Conservation (phyloP, 2,888 invertebrate species). For the Acleris literana region DNA sequence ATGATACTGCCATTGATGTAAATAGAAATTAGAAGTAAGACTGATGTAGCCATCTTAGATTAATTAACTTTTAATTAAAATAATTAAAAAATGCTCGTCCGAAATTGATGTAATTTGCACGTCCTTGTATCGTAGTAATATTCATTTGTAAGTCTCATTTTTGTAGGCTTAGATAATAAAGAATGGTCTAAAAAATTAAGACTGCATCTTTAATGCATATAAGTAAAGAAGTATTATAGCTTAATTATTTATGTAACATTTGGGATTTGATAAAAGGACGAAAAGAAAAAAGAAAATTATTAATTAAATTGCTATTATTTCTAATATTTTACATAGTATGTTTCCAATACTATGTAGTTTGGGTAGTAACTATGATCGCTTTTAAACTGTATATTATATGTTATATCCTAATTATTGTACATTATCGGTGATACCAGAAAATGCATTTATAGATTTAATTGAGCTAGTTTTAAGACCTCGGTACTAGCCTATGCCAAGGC, state of each 20-base stretch:
- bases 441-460: constrained; percentile 69
- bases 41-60: constrained; percentile 59
- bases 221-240: constrained; percentile 18
- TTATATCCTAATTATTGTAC: constrained; percentile 63
- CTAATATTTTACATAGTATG: too few species aligned
- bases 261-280: too few species aligned
- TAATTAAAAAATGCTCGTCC: constrained; percentile 56
- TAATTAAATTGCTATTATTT: too few species aligned
- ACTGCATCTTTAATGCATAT: constrained; percentile 29
- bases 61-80: constrained; percentile 24
- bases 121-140: constrained; percentile 63
- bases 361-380: too few species aligned
- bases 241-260: too few species aligned
- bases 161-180: constrained; percentile 1
- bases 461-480: not conserved
- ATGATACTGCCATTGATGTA: constrained; percentile 75
- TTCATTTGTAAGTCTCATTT: not conserved
- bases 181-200: constrained; percentile 12
- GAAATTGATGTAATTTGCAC: constrained; percentile 62
- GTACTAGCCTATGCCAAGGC: not conserved
- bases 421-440: constrained; percentile 73
- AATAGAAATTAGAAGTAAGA: constrained; percentile 64
- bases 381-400: constrained; percentile 9
- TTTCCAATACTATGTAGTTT: too few species aligned
- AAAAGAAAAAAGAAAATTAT: too few species aligned